Evolutionary conservation across 2,888 invertebrate species (phyloP).

Genomic region (Microchrysa polita): DNA sequence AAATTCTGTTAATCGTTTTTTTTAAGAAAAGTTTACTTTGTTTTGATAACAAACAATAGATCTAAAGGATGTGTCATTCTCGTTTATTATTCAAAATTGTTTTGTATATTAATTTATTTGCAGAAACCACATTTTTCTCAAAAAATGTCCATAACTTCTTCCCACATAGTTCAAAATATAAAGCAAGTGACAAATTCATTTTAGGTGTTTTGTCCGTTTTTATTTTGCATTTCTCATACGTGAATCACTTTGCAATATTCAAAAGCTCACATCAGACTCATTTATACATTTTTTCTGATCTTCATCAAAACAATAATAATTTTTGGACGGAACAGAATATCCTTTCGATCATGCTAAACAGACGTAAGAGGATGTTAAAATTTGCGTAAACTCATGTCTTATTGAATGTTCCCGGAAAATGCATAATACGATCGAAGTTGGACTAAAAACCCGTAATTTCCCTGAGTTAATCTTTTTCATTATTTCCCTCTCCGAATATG

Average conservation of each 20-base stretch:
- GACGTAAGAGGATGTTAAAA: background rate
- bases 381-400: background rate
- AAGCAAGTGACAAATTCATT: slow-evolving; percentile 4
- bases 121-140: background rate
- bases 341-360: background rate
- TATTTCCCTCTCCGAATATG: background rate
- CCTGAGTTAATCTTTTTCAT: background rate
- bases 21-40: too few relatives aligned
- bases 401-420: background rate
- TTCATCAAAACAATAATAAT: slow-evolving; percentile 3
- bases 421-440: background rate
- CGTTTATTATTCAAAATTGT: too few relatives aligned
- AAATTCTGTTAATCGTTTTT: too few relatives aligned
- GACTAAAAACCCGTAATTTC: background rate
- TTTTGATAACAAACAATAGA: too few relatives aligned
- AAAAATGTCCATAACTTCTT: background rate
- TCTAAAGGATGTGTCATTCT: too few relatives aligned
- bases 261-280: background rate
- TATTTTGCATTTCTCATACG: background rate
- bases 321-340: background rate
- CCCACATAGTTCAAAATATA: background rate
- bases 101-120: too few relatives aligned
- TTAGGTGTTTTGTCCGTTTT: background rate
- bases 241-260: background rate
- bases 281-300: background rate